phyloP scores from a whole-genome alignment of 37 sponge, comb jelly and placozoan genomes.

The Aplysina aerophoba region DNA sequence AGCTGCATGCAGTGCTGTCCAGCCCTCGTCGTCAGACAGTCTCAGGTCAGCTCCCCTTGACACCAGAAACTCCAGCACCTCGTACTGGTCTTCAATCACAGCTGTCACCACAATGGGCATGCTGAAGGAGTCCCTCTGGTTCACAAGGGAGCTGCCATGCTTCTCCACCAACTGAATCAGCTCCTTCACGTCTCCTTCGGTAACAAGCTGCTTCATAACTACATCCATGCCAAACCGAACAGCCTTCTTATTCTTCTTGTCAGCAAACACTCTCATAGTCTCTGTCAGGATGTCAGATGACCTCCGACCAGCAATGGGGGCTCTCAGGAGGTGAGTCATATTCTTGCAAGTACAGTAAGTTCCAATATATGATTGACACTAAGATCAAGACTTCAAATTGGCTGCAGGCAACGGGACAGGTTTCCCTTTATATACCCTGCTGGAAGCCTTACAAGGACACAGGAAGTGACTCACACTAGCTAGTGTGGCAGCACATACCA shows the following conservation, averaged over 20 bases:
- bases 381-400: no score
- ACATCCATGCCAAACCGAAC: conserved; percentile 62
- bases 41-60: conserved; percentile 69
- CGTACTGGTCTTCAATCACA: conserved; percentile 60
- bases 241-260: conserved; percentile 45
- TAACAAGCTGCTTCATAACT: conserved; percentile 64
- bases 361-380: no score
- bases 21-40: conserved; percentile 55
- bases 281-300: conserved; percentile 18
- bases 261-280: not conserved
- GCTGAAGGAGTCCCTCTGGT: conserved; percentile 61
- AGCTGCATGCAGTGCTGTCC: conserved; percentile 75
- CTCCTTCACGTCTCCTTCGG: conserved; percentile 70
- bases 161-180: conserved; percentile 45
- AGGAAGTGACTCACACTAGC: no score
- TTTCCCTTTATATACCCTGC: no score
- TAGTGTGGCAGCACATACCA: no score
- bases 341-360: no score
- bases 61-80: conserved; percentile 50
- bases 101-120: conserved; percentile 69
- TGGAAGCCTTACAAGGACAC: no score
- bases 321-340: not conserved
- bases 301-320: not conserved
- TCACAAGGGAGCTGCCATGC: conserved; percentile 41
- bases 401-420: no score